Base-by-base conservation (phyloP, 2,888 invertebrate genomes). In the Lycocerus yunnanus region DNA sequence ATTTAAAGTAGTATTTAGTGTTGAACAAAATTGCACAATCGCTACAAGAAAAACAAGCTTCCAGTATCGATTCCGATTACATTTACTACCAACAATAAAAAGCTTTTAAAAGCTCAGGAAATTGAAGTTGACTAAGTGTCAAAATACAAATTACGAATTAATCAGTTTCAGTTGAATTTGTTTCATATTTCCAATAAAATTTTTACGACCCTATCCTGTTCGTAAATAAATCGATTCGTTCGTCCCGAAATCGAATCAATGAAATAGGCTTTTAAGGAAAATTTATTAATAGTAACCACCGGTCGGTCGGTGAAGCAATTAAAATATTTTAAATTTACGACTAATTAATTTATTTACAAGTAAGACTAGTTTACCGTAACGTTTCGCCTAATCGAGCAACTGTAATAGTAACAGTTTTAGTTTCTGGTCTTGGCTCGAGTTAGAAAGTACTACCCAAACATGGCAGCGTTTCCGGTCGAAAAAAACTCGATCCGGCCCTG, bases 81-180 rank as follows among this genome's bases (percentile, higher is more conserved):
- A 63, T 63, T 63, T 18, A 20, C 61, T 63, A 63, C 61, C 61
- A 20, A 63, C 61, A 63, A 63, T 63, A 63, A 18, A 70, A 63
- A 58, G 69, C 61, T 70, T 65, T 61, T 61, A 66, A 71, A 71
- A 70, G 66, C 66, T 66, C 66, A 18, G 43, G 59, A 70, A 66
- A 27, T 43, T 70, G 43, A 58, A 27, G 27, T 58, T 15, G 65
- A 66, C 58, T 71, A 71, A 65, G 71, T 71, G 71, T 71, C 71
- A 71, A 71, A 71, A 71, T 66, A 71, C 71, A 71, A 66, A 71
- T 71, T 71, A 71, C 71, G 21, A 71, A 71, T 71, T 66, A 71
- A 71, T 71, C 66, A 60, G 71, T 58, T 65, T 66, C 66, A 16
- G 66, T 21, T 66, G 66, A 71, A 71, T 66, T 71, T 66, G 69